Evolutionary conservation across 2,888 invertebrate species (phyloP).

Genomic region (Acleris sparsana): DNA sequence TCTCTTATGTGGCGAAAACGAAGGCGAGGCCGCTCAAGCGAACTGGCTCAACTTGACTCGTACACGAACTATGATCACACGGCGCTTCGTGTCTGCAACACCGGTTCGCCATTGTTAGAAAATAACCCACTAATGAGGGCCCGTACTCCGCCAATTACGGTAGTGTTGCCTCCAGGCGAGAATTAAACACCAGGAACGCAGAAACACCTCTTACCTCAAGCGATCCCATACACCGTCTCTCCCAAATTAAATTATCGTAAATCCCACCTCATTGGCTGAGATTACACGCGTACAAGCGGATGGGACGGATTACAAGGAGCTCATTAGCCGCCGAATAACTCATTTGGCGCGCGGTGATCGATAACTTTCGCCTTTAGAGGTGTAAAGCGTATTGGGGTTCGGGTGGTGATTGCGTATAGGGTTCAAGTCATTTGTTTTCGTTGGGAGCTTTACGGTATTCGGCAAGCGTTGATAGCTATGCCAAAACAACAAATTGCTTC

Average conservation of each 20-base stretch:
- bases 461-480: not conserved
- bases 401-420: conserved; percentile 23
- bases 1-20: not conserved
- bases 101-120: too few species aligned
- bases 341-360: conserved; percentile 40
- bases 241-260: conserved; percentile 58
- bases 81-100: too few species aligned
- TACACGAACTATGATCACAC: too few species aligned
- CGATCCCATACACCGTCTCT: conserved; percentile 25
- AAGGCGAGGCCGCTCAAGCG: too few species aligned
- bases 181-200: conserved; percentile 32
- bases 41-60: too few species aligned
- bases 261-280: conserved; percentile 48
- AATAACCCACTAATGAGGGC: conserved; percentile 12
- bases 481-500: too few species aligned
- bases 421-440: conserved; percentile 21
- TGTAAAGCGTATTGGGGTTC: conserved; percentile 18
- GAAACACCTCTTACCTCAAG: conserved; percentile 18
- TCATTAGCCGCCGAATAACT: conserved; percentile 49
- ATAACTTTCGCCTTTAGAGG: conserved; percentile 31
- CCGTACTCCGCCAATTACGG: conserved; percentile 16
- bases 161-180: conserved; percentile 18
- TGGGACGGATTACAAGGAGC: conserved; percentile 38
- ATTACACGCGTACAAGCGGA: conserved; percentile 46
- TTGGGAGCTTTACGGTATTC: not conserved